phyloP scores from a whole-genome alignment of 2,888 invertebrate genomes.

The Disparrhopalites patrizii region DNA sequence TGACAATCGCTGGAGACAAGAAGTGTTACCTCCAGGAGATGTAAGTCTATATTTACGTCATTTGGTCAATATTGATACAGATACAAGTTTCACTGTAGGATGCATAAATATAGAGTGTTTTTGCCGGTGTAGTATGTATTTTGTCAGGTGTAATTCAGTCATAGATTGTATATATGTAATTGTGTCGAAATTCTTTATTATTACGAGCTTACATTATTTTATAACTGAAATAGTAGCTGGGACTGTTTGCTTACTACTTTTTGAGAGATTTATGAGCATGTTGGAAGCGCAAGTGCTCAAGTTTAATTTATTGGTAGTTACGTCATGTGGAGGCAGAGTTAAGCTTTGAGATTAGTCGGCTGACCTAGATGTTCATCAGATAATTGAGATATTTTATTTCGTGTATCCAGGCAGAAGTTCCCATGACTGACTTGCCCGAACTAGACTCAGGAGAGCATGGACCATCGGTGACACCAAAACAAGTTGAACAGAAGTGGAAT shows the following conservation, averaged over 20 bases:
- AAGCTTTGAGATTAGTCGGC: no score
- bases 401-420: slow-evolving; percentile 46
- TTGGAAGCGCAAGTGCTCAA: no score
- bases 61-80: not conserved
- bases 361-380: not conserved
- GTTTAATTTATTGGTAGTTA: no score
- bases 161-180: not conserved
- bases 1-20: slow-evolving; percentile 48
- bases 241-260: no score
- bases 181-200: no score
- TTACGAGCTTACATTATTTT: no score
- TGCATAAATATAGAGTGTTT: no score
- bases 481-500: slow-evolving; percentile 47
- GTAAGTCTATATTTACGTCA: slow-evolving; percentile 25
- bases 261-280: no score
- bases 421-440: slow-evolving; percentile 44
- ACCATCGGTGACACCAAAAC: slow-evolving; percentile 47
- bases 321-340: no score
- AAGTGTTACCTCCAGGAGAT: slow-evolving; percentile 45
- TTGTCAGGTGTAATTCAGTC: not conserved
- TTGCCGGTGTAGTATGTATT: not conserved
- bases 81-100: no score
- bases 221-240: not conserved
- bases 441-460: slow-evolving; percentile 47
- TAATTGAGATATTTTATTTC: not conserved